Evolutionary conservation across 2,797 vertebrate species (phyloP), one percentile per base, ranked within the genome.

Genomic region (Enteromius trimaculatus): DNA sequence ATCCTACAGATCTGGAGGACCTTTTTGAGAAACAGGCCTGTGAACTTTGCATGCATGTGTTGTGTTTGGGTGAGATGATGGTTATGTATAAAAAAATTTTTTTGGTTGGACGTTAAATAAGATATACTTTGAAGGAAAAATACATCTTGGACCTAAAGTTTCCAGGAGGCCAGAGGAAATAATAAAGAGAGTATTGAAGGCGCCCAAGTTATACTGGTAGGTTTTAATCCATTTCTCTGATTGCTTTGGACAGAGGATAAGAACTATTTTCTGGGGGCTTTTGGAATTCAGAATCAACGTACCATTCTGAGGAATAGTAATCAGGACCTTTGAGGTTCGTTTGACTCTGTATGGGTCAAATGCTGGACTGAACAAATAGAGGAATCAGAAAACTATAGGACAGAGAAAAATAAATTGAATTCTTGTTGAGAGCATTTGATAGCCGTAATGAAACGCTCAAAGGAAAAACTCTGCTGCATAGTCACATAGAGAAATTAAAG

Each of bases 331-430:
- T 39, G 64, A 34, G 74, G 53, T 81, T 75, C 6, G 26, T 39
- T 44, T 19, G 8, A 80, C 23, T 53, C 29, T 80, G 21, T 66
- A 47, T 37, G 68, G 82, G 80, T 81, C 84, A 34, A 49, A 29
- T 51, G 26, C 42, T 62, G 55, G 16, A 53, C 44, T 37, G 37
- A 66, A 83, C 74, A 71, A 39, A 47, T 60, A 85, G 68, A 71
- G 53, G 79, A 62, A 51, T 79, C 53, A 74, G 69, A 72, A 44
- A 64, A 75, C 75, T 31, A 16, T 19, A 21, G 39, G 53, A n/a
- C 74, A 70, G 23, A 80, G 37, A 39, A 70, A 70, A 74, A 64
- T 19, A 84, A 85, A 83, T 83, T 78, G 53, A 75, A 79, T 79
- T 78, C 51, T 78, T 62, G 13, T 65, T 37, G 17, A 85, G 47